Conservation (phyloP, 2,113 vertebrate genomes). For the Dasyurus viverrinus region DNA sequence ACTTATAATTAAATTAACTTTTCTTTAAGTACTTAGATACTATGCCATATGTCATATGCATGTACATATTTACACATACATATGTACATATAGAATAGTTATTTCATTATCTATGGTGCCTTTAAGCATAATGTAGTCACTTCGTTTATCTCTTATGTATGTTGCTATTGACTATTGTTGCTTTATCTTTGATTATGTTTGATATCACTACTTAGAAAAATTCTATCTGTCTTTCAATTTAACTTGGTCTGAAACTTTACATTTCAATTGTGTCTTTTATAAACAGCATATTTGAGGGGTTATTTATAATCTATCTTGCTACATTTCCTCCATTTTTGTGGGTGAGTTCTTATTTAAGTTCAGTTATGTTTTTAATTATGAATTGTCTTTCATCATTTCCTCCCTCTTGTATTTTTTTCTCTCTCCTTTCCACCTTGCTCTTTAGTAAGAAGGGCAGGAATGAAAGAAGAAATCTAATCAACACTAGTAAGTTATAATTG, state of each 20-base stretch:
- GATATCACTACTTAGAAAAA: neutral
- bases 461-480: neutral
- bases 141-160: neutral
- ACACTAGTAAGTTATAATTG: neutral
- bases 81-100: neutral
- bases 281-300: neutral
- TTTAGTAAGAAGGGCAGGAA: neutral
- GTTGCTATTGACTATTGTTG: neutral
- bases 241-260: neutral
- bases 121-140: neutral
- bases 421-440: neutral
- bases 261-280: neutral
- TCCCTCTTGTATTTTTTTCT: neutral
- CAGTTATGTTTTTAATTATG: neutral
- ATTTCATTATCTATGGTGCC: neutral
- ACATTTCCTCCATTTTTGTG: neutral
- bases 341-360: neutral
- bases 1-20: neutral
- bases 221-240: neutral
- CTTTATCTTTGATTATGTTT: neutral
- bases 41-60: neutral
- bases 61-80: neutral
- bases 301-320: neutral
- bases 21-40: neutral
- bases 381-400: neutral